Evolutionary conservation across 2,888 invertebrate genomes (phyloP), one percentile per base, ranked within the genome.

Genomic region (Sphecodes monilicornis): DNA sequence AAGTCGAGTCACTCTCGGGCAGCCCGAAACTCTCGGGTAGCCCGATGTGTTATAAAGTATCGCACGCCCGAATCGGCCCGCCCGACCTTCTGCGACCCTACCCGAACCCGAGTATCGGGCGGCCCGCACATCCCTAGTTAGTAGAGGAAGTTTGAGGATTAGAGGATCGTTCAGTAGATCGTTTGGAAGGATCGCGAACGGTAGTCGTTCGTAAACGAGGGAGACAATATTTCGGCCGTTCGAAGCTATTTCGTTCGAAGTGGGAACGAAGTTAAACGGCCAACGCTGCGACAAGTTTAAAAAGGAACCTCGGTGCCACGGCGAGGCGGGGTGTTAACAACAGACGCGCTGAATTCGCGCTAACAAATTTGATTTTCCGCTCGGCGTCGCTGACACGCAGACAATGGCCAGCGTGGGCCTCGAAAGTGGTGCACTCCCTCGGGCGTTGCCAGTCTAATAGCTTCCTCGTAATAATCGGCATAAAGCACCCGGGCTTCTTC

Each of bases 401-500:
- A 77, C 72, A 84, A 76, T 81, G 72, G 76, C 82, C 76, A 46
- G 57, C 32, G 22, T 32, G 73, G 32, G 46, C 70, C 73, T 69
- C 22, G 36, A 73, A 76, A 73, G 69, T 82, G 83, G 60, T 72
- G 41, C 76, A 69, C 69, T 80, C 32, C 76, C 76, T 71, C 18
- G 50, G 29, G 70, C 74, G 60, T 74, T 81, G 39, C 26, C 50
- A 69, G 43, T 68, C 70, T 86, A 86, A 83, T 84, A 78, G 84
- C 84, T 77, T 80, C 66, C 72, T 78, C 81, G 69, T 69, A 79
- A 88, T 85, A 82, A 87, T 88, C 88, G 70, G 6, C 73, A 54
- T 60, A 46, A 88, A 85, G 85, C 72, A 32, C 10, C 54, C 60
- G 64, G 68, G 41, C 69, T 69, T 64, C 69, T 69, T 64, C 71